A percentile compares a stretch with the other conserved stretches of the same genome.
Conservation (phyloP, 1,140 invertebrate genomes). For the Cotesia chilonis region DNA sequence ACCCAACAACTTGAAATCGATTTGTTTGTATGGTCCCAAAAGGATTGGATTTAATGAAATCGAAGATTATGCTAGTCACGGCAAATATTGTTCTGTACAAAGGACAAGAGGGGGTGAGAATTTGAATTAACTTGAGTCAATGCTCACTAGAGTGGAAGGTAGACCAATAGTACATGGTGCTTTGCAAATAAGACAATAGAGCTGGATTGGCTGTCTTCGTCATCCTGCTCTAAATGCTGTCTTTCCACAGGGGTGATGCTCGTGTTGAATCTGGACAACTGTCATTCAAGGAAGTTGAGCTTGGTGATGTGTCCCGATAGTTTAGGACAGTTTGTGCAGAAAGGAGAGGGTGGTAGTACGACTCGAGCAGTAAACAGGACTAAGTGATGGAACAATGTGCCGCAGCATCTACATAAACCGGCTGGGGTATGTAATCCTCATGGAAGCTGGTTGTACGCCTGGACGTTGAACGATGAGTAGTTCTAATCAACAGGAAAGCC, state of each 20-base stretch:
- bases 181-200: background rate
- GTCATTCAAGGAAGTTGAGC: background rate
- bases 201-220: conserved; percentile 37
- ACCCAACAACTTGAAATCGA: no score
- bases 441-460: conserved; percentile 41
- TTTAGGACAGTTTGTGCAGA: conserved; percentile 11
- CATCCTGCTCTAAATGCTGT: background rate
- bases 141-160: no score
- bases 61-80: no score
- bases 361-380: no score
- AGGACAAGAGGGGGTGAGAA: no score
- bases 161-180: background rate
- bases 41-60: no score
- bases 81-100: no score
- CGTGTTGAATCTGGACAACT: no score
- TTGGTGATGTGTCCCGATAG: background rate
- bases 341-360: no score
- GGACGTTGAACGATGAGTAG: conserved; percentile 51
- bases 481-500: conserved; percentile 52
- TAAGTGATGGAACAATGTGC: conserved; percentile 2
- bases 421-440: conserved; percentile 5
- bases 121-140: no score
- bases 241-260: background rate
- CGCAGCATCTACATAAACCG: no score
- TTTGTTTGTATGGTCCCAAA: no score